A percentile compares a stretch with the other conserved stretches of the same genome.
phyloP scores from a whole-genome alignment of 2,113 vertebrate species.

The rat (Rattus norvegicus) region DNA sequence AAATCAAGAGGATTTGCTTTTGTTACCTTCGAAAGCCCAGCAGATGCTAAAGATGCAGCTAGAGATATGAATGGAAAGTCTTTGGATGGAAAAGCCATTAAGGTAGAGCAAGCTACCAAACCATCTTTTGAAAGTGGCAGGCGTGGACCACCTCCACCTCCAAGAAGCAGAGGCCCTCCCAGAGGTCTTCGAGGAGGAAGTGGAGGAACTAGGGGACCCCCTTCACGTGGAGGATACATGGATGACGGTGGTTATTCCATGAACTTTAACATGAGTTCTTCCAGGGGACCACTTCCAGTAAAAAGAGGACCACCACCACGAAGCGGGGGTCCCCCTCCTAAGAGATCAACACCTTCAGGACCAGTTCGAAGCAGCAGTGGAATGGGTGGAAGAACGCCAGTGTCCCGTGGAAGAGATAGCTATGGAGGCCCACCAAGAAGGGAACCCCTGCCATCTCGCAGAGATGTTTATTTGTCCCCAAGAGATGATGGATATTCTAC shows the following conservation, averaged over 20 bases:
- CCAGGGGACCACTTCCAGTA: conserved; percentile 95
- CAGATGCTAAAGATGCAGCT: conserved; percentile 97
- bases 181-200: conserved; percentile 94
- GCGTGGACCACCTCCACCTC: conserved; percentile 92
- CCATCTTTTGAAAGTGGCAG: conserved; percentile 96
- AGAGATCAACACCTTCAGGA: conserved; percentile 94
- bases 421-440: conserved; percentile 95
- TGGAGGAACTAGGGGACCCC: conserved; percentile 92
- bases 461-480: conserved; percentile 97
- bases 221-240: conserved; percentile 93
- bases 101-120: conserved; percentile 99
- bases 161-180: conserved; percentile 93
- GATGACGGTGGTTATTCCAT: conserved; percentile 82
- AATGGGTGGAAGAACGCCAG: conserved; percentile 93
- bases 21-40: conserved; percentile 96
- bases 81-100: conserved; percentile 97
- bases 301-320: conserved; percentile 96
- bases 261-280: conserved; percentile 89
- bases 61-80: conserved; percentile 98
- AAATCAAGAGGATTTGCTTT: conserved; percentile 99
- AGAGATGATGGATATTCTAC: conserved; percentile 96
- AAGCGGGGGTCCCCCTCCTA: conserved; percentile 96
- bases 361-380: conserved; percentile 92
- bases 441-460: conserved; percentile 94
- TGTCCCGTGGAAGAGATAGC: conserved; percentile 95